A percentile compares a stretch with the other conserved stretches of the same genome.
These are phyloP conservation scores for Dendrolimus punctatus DNA, from an alignment of 1,140 invertebrate species.

Conservation along the genomic window DNA sequence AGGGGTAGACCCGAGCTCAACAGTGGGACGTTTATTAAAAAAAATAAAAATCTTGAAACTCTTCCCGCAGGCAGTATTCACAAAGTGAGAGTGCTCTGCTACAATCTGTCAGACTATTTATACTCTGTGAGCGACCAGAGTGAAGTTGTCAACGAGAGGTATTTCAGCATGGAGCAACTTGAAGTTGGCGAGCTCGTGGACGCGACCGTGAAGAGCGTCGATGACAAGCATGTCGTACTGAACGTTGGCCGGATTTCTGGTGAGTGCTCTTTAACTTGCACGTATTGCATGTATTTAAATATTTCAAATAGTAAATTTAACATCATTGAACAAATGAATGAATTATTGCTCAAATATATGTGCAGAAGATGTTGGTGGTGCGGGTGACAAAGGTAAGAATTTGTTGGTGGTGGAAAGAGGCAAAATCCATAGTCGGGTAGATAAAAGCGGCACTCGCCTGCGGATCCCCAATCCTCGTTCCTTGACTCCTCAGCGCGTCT, in stretches of 20 bases:
- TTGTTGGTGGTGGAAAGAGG: no score
- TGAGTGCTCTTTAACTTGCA: constrained; percentile 9
- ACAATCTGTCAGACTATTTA: constrained; percentile 44
- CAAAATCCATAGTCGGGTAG: no score
- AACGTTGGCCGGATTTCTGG: constrained; percentile 31
- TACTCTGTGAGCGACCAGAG: constrained; percentile 46
- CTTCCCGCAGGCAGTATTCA: constrained; percentile 38
- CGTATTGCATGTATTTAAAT: no score
- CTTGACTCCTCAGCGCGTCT: no score
- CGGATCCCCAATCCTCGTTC: no score
- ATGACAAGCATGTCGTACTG: constrained; percentile 26
- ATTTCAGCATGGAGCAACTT: constrained; percentile 37
- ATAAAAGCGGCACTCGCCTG: no score
- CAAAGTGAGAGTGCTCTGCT: constrained; percentile 39
- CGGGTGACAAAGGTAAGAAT: no score
- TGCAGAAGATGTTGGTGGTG: no score
- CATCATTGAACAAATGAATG: no score
- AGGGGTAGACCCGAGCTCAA: no score
- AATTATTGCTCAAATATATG: no score
- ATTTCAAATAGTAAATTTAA: no score
- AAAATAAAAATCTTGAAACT: constrained; percentile 1
- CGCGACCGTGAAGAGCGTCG: constrained; percentile 27
- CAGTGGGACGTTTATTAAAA: not conserved
- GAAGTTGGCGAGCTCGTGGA: constrained; percentile 27
- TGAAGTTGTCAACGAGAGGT: constrained; percentile 28